Conservation (phyloP, 2,113 vertebrate species). For the Caretta caretta region DNA sequence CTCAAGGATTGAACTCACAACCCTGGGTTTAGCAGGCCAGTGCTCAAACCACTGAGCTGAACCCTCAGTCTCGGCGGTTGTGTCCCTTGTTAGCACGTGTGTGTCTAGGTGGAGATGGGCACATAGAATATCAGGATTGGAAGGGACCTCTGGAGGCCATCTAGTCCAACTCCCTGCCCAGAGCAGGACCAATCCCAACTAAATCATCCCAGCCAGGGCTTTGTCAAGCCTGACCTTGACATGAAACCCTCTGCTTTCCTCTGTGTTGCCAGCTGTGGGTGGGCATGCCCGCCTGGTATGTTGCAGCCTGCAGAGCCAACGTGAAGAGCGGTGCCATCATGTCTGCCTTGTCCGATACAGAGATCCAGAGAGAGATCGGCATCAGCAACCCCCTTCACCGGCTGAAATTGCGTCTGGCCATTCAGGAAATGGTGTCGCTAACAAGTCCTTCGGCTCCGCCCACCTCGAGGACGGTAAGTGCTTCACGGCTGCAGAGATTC, state of each 20-base stretch:
- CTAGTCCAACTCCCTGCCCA: too few species aligned
- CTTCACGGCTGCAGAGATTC: background rate
- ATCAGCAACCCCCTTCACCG: slow-evolving; percentile 97
- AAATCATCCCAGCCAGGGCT: too few species aligned
- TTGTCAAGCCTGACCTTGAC: too few species aligned
- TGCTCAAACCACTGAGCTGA: too few species aligned
- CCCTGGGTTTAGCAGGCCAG: too few species aligned
- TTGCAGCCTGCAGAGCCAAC: slow-evolving; percentile 95
- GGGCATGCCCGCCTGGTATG: slow-evolving; percentile 98
- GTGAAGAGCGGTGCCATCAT: slow-evolving; percentile 99
- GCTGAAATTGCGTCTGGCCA: slow-evolving; percentile 95
- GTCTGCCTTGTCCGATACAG: slow-evolving; percentile 96
- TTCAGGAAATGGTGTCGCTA: slow-evolving; percentile 98
- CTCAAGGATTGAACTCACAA: too few species aligned
- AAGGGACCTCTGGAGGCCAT: too few species aligned
- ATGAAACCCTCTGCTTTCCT: background rate
- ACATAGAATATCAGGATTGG: too few species aligned
- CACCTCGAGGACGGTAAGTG: slow-evolving; percentile 89
- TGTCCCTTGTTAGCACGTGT: background rate
- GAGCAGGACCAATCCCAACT: too few species aligned
- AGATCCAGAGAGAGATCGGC: slow-evolving; percentile 98
- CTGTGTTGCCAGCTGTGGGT: slow-evolving; percentile 91
- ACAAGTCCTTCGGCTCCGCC: slow-evolving; percentile 95
- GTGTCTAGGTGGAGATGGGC: background rate
- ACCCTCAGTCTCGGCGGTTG: background rate